Conservation (phyloP, 2,797 vertebrate species). For the Poeciliopsis presidionis region DNA sequence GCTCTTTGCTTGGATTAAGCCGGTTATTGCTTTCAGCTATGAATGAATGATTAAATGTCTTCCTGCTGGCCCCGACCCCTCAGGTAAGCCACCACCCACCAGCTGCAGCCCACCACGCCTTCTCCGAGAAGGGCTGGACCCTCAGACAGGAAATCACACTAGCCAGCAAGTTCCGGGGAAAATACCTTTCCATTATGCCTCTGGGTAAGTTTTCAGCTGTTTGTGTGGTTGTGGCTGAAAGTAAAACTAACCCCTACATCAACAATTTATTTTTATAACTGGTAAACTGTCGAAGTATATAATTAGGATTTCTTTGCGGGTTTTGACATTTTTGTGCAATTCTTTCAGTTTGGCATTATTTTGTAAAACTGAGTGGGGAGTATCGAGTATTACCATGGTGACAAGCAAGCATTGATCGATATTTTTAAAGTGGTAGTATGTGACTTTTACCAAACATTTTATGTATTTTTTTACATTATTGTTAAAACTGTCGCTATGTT, state of each 20-base stretch:
- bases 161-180: conserved; percentile 97
- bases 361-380: no score
- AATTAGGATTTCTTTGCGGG: no score
- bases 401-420: no score
- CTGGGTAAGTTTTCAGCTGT: conserved; percentile 83
- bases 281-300: no score
- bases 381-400: no score
- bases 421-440: no score
- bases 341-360: no score
- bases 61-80: not conserved
- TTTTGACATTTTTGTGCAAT: no score
- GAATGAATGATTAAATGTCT: not conserved
- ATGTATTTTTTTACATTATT: no score
- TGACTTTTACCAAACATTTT: no score
- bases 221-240: not conserved
- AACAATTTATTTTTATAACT: no score
- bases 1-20: not conserved
- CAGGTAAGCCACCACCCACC: conserved; percentile 97
- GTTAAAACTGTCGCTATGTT: no score
- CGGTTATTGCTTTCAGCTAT: not conserved
- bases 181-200: conserved; percentile 98
- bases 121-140: conserved; percentile 92
- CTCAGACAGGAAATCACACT: conserved; percentile 93
- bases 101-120: conserved; percentile 91
- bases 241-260: not conserved